A percentile compares a stretch with the other conserved stretches of the same genome.
phyloP scores from a whole-genome alignment of 2,888 invertebrate species.

The Ophion ellenae region DNA sequence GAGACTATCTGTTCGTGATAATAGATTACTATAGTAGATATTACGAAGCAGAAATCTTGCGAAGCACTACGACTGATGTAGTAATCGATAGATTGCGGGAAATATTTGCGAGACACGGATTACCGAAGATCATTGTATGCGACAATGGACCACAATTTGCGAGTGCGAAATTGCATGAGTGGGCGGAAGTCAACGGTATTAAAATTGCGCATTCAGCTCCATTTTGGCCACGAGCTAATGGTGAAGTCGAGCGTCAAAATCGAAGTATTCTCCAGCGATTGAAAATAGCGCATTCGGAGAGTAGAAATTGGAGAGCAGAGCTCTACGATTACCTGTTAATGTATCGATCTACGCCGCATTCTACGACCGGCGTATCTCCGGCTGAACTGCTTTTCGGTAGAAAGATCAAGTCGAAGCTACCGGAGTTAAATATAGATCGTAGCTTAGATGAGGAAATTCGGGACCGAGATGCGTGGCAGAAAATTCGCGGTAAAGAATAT shows the following conservation, averaged over 20 bases:
- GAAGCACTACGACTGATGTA: conserved; percentile 55
- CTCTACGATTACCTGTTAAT: conserved; percentile 62
- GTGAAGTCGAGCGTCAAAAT: conserved; percentile 68
- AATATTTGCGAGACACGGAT: conserved; percentile 71
- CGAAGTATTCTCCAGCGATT: conserved; percentile 64
- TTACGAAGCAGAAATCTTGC: conserved; percentile 59
- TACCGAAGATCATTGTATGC: conserved; percentile 62
- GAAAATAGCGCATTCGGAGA: conserved; percentile 63
- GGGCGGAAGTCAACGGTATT: conserved; percentile 17
- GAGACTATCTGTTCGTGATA: conserved; percentile 61
- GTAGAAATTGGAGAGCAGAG: conserved; percentile 60
- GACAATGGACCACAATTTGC: conserved; percentile 70
- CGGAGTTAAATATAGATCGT: conserved; percentile 29
- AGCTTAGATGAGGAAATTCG: conserved; percentile 11
- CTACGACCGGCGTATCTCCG: conserved; percentile 58
- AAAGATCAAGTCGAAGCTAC: conserved; percentile 47
- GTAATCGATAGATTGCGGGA: conserved; percentile 64
- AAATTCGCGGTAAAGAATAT: no score
- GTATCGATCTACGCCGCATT: conserved; percentile 65
- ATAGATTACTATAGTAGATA: conserved; percentile 70
- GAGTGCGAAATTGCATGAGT: conserved; percentile 18
- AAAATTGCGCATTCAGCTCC: conserved; percentile 47
- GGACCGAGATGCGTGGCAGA: no score
- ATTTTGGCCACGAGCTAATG: conserved; percentile 62
- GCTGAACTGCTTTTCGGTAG: conserved; percentile 52